Percentiles rank a stretch among this genome's conserved stretches.
Conservation (phyloP, 2,797 vertebrate genomes). For the Salmo trutta region DNA sequence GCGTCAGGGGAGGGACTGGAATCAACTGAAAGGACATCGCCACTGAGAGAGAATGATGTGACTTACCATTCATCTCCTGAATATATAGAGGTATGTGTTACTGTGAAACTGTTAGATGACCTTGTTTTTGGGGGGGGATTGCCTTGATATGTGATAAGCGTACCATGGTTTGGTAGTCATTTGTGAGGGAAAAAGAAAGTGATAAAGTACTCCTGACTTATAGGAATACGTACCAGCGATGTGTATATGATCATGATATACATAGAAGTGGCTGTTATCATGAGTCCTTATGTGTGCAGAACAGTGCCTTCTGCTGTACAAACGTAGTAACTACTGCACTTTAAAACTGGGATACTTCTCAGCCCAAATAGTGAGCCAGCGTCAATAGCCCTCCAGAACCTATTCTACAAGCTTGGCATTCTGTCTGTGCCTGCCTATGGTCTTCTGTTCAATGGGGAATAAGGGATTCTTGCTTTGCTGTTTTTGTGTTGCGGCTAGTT, state of each 20-base stretch:
- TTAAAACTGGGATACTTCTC: no score
- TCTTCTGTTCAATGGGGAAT: background rate
- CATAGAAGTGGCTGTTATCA: no score
- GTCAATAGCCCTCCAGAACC: background rate
- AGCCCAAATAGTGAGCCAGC: background rate
- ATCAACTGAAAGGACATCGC: background rate
- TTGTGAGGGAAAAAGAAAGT: background rate
- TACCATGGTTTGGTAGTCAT: background rate
- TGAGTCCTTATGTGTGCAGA: background rate
- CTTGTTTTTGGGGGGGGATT: background rate
- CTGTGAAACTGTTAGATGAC: background rate
- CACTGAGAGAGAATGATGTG: background rate
- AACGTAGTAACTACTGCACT: background rate
- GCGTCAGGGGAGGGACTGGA: background rate
- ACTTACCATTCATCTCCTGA: background rate
- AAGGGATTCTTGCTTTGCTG: constrained; percentile 7
- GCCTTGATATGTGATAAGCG: background rate
- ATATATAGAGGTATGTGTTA: background rate
- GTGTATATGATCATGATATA: no score
- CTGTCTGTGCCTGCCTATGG: background rate
- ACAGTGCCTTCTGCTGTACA: background rate
- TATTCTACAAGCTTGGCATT: background rate
- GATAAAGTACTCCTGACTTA: no score
- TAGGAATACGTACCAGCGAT: no score
- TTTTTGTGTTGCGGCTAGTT: constrained; percentile 34